Conservation (phyloP, 2,113 vertebrate genomes). For the Bos indicus region DNA sequence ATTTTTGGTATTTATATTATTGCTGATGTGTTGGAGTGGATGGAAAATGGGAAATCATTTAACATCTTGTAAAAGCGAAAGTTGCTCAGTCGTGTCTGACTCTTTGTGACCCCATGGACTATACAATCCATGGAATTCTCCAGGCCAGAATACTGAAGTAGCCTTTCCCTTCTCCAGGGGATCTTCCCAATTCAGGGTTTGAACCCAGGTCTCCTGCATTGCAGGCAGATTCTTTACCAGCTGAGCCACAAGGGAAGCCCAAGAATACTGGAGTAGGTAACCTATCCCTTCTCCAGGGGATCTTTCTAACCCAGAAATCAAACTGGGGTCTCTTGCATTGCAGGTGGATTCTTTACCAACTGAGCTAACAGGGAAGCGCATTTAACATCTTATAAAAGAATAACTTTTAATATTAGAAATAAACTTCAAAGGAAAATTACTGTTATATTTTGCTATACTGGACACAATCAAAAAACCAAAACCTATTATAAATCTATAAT, state of each 20-base stretch:
- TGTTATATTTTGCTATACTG: not conserved
- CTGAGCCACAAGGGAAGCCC: not conserved
- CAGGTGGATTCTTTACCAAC: not conserved
- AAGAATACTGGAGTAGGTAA: not conserved
- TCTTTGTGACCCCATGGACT: not conserved
- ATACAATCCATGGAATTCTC: not conserved
- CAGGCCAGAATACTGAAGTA: not conserved
- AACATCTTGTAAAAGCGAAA: not conserved
- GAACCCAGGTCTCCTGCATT: not conserved
- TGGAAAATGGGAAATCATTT: not conserved
- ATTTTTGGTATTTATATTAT: not conserved
- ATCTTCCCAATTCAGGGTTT: not conserved
- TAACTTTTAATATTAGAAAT: not conserved
- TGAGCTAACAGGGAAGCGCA: not conserved
- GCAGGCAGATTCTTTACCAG: not conserved
- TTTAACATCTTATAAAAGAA: not conserved
- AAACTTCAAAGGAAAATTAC: not conserved
- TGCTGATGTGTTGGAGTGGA: not conserved
- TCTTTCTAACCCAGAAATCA: not conserved
- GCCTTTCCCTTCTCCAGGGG: not conserved
- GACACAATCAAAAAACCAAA: not conserved
- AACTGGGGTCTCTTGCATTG: not conserved
- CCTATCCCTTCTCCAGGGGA: not conserved
- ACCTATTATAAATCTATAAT: not conserved
- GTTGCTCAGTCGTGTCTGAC: not conserved